Percentiles rank a stretch among this genome's conserved stretches.
phyloP scores from a whole-genome alignment of 2,113 vertebrate genomes.

The Psettodes erumei region DNA sequence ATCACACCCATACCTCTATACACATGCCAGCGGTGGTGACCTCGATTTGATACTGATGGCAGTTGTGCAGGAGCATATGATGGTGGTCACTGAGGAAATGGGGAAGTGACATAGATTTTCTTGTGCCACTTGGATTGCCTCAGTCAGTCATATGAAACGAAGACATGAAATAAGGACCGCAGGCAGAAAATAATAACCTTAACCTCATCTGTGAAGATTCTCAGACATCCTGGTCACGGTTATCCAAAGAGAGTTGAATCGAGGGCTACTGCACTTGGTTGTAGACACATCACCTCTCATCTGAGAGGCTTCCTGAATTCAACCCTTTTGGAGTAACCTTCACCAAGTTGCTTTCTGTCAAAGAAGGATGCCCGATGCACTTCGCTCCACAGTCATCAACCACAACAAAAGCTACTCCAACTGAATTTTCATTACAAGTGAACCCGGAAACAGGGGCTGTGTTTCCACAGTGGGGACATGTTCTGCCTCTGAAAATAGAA shows the following conservation, averaged over 20 bases:
- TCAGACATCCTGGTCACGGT: too few species aligned
- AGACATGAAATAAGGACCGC: not conserved
- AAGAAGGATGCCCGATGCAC: not conserved
- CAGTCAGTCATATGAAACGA: not conserved
- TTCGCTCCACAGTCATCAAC: constrained; percentile 19
- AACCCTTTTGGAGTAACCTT: constrained; percentile 27
- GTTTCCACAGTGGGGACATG: constrained; percentile 34
- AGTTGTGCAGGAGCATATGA: not conserved
- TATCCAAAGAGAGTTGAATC: too few species aligned
- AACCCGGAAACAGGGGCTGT: too few species aligned
- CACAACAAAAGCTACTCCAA: constrained; percentile 41
- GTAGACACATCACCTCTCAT: too few species aligned
- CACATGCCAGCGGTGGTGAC: not conserved
- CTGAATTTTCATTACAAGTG: constrained; percentile 62
- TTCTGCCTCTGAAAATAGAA: constrained; percentile 59
- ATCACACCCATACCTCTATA: not conserved
- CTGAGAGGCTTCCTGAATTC: too few species aligned
- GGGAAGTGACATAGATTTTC: not conserved
- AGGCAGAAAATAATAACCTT: not conserved
- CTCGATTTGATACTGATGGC: not conserved
- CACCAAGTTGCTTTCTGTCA: not conserved
- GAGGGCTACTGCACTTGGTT: too few species aligned
- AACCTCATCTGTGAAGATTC: too few species aligned
- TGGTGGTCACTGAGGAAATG: not conserved
- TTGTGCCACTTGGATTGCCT: constrained; percentile 9